Evolutionary conservation across 2,113 vertebrate genomes (phyloP).

Genomic region (Corvus cornix): DNA sequence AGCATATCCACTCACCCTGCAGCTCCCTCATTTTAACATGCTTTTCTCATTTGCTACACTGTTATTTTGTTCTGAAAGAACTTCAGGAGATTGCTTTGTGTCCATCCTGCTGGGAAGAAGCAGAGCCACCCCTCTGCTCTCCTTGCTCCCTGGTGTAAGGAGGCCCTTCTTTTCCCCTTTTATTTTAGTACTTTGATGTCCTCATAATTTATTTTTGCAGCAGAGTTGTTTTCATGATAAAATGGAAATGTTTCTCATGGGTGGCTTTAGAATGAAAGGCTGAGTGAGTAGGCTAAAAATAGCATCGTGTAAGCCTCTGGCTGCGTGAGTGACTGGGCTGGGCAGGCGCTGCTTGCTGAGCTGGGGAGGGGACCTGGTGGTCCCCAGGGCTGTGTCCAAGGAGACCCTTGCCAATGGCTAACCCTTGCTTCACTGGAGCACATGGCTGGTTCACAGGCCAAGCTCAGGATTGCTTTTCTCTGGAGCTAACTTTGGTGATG

Average conservation of each 20-base stretch:
- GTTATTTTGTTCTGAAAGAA: slow-evolving; percentile 12
- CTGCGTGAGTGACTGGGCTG: neutral
- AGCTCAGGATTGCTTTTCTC: neutral
- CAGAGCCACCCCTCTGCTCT: neutral
- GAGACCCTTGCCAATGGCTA: neutral
- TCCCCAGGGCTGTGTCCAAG: neutral
- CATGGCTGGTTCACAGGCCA: rapidly evolving
- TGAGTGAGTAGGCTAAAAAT: slow-evolving; percentile 39
- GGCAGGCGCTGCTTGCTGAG: neutral
- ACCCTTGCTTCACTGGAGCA: neutral
- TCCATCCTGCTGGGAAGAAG: neutral
- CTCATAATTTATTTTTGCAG: slow-evolving; percentile 43
- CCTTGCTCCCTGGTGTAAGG: neutral
- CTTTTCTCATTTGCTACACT: neutral
- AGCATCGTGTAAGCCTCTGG: neutral
- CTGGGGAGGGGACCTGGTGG: neutral
- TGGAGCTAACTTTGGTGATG: neutral
- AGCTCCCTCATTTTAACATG: neutral
- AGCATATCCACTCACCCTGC: rapidly evolving
- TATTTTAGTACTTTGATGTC: slow-evolving; percentile 7
- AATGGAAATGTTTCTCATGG: slow-evolving; percentile 52
- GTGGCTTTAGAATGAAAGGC: slow-evolving; percentile 33
- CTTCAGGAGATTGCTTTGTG: neutral
- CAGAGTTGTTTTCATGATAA: slow-evolving; percentile 39
- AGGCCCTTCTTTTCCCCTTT: neutral